Evolutionary conservation across 2,797 vertebrate genomes (phyloP), one percentile per base, ranked within the genome.

Genomic region (Enteromius viviparus): DNA sequence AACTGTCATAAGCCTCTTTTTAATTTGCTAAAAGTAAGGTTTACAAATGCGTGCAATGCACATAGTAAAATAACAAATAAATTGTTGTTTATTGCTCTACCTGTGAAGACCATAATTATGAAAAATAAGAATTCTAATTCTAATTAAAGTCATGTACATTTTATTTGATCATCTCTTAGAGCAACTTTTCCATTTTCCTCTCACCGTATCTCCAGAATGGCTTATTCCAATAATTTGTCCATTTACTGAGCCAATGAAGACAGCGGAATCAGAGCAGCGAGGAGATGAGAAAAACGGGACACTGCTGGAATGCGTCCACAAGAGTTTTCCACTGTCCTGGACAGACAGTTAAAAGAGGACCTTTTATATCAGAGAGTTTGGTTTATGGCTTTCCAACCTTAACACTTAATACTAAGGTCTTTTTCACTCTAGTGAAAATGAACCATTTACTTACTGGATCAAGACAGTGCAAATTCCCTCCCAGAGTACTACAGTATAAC

Each of bases 221-320:
- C 90, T 94, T 85, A 97, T 94, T 90, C 95, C 96, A 83, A 94
- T 91, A 65, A 99, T 89, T 87, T 94, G 95, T 89, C 96, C 96
- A 66, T 98, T 96, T 82, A 98, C 98, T 14, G 96, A 97, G n/a
- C 98, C 97, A 72, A 99, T 86, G n/a, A 87, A 94, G 17, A 98
- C 8, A 0, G 66, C 91, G 1, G 85, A 89, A 37, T 90, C 90
- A 78, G 89, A 94, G 89, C 92, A 95, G 81, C 89, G 93, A 15
- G 98, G 97, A 0, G 98, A 98, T 0, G 98, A 97, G 91, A 99
- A 99, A 87, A 99, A 94, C 0, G 98, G 97, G 70, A 92, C 92
- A 58, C 93, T 93, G 85, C 95, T 93, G 80, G 66, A 66, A 78
- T 80, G 82, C 12, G 92, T 95, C 98, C 98, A 99, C 86, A 97